Evolutionary conservation across 1,140 invertebrate species (phyloP), one percentile per base, ranked within the genome.

Genomic region (Drosophila rhopaloa): DNA sequence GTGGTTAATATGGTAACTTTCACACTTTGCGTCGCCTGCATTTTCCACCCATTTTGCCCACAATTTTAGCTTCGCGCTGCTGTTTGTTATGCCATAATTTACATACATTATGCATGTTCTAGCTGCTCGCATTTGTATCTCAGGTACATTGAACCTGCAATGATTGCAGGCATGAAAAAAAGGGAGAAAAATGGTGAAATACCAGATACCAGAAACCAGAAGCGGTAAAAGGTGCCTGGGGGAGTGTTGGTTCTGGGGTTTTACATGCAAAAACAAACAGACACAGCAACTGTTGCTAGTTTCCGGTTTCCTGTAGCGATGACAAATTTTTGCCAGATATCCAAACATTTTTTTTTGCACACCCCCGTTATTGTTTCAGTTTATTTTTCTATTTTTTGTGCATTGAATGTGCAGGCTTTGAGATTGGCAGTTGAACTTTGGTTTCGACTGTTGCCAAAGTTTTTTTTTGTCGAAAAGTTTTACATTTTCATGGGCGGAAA

Each of bases 141-240:
- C 79, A 84, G 84, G 83, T 88, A 89, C 83, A 83, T 88, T 88
- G 83, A 88, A 88, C 83, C 83, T 80, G 72, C 80, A 80, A 83
- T 79, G 66, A 83, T 88, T 89, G 79, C 75, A 61, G 43, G 47
- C 38, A 14, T 35, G 8, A 29, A 55, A 44, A 47, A 62, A 43
- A 58, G 46, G 14, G 24, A 59, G 24, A 57, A 51, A 60, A 79
- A 68, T 48, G 40, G 44, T 19, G 19, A 63, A 55, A 65, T 14
- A 11, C 43, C 68, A 40, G 44, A 65, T 14, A 11, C 43, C 68
- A 40, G 44, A 46, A 37, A 41, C 43, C 37, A 58, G 44, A 43
- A 58, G 65, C 67, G 57, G 44, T 32, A 47, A 43, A 14, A 44
- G 32, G 46, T 53, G 62, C n/a, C 43, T 10, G 13, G 10, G 60